Evolutionary conservation across 2,113 vertebrate genomes (phyloP), one percentile per base, ranked within the genome.

Genomic region (Nipponia nippon): DNA sequence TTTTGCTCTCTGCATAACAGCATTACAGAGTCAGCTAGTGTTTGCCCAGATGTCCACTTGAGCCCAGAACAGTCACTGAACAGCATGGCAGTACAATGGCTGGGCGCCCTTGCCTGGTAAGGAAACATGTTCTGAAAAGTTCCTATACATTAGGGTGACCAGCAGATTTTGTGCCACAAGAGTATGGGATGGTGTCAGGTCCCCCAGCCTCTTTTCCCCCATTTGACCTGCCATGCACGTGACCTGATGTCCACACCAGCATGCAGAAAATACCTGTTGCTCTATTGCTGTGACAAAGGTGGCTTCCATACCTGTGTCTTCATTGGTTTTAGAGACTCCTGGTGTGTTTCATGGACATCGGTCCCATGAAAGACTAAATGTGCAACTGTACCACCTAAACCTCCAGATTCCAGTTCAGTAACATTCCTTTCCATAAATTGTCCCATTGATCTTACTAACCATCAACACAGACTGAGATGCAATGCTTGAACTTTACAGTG

Each of bases 151-250:
- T 38, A 52, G 3, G 5, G 5, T 40, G 16, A n/a, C 16, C 1
- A 0, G 20, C 2, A 50, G 18, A 38, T 83, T 77, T 63, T 58
- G 42, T 70, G 26, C 18, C 25, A 26, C 0, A 1, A 2, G 11
- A 61, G 3, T 21, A 77, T 3, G 1, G 11, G 42, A 70, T 19
- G 5, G 30, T 17, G 42, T 62, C 22, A 34, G 18, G 13, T 55
- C 6, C 70, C 32, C 5, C 32, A 44, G n/a, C 6, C 15, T 36
- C 12, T 61, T 79, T 66, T 78, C 16, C 23, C 13, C 13, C 15
- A 13, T 26, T 53, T 89, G 15, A 25, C 25, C 46, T 2, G 2
- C 26, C 19, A 44, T 17, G 23, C 9, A n/a, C 13, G 12, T 29
- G 34, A 49, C 3, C 32, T 52, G 14, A 42, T 34, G 19, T 50